Conservation (phyloP, 2,888 invertebrate genomes). For the Cephus nigrinus region DNA sequence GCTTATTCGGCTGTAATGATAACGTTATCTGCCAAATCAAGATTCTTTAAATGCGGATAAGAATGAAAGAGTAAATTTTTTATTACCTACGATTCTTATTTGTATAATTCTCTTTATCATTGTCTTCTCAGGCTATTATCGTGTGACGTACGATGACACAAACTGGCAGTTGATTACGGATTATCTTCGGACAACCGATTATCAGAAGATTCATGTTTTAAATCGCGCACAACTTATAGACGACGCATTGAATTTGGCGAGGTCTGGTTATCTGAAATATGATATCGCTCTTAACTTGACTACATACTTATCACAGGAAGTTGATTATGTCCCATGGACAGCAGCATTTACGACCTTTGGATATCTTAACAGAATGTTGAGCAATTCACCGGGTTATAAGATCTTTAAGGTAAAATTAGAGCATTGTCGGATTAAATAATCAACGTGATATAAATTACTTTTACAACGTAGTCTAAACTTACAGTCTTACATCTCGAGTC, state of each 20-base stretch:
- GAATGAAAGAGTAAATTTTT: too few species aligned
- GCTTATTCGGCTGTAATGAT: background rate
- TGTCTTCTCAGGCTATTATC: constrained; percentile 42
- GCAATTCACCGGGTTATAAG: background rate
- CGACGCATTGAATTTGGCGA: constrained; percentile 75
- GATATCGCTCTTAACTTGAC: constrained; percentile 63
- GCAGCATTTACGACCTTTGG: constrained; percentile 49
- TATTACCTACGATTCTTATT: too few species aligned
- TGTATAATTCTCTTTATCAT: too few species aligned
- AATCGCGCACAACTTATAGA: constrained; percentile 83
- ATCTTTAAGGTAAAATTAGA: constrained; percentile 17
- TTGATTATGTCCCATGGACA: constrained; percentile 68
- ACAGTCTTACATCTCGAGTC: constrained; percentile 9
- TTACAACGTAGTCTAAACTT: background rate
- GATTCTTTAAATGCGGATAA: too few species aligned
- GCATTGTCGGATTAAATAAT: background rate
- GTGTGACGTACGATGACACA: constrained; percentile 73
- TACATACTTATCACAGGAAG: constrained; percentile 63
- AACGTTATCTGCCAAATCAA: background rate
- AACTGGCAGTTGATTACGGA: constrained; percentile 74
- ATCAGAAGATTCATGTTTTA: constrained; percentile 69
- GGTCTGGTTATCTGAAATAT: constrained; percentile 58
- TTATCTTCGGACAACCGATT: constrained; percentile 62
- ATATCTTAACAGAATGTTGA: constrained; percentile 23
- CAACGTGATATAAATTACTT: background rate